A percentile compares a stretch with the other conserved stretches of the same genome.
phyloP scores from a whole-genome alignment of 2,888 invertebrate species.

The Hirtodrosophila duncani region DNA sequence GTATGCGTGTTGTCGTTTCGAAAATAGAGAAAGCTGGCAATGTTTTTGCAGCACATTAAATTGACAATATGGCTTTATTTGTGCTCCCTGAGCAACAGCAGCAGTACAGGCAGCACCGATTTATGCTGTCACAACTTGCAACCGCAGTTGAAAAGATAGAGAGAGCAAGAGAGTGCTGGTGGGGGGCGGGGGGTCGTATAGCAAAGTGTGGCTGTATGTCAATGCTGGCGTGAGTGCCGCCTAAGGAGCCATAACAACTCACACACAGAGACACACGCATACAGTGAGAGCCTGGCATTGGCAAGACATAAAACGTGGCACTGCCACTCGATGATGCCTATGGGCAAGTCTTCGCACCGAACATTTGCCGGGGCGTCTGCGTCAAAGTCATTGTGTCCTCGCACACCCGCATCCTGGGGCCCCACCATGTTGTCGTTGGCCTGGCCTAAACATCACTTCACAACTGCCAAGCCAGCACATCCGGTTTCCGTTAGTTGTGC shows the following conservation, averaged over 20 bases:
- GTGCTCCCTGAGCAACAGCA: constrained; percentile 22
- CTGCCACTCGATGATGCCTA: constrained; percentile 70
- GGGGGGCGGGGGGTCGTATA: constrained; percentile 1
- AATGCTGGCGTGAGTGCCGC: constrained; percentile 40
- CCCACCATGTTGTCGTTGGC: constrained; percentile 11
- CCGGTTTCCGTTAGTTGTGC: constrained; percentile 68
- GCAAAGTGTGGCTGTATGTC: neutral
- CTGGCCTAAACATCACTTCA: constrained; percentile 64
- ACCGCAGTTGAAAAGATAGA: constrained; percentile 6
- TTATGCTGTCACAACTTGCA: constrained; percentile 60
- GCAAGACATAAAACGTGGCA: constrained; percentile 67
- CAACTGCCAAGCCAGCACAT: constrained; percentile 72
- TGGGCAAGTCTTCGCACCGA: constrained; percentile 60
- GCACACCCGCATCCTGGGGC: neutral
- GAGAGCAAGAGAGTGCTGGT: constrained; percentile 1
- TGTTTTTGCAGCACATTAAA: constrained; percentile 62
- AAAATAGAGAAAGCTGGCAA: constrained; percentile 29
- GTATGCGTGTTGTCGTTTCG: constrained; percentile 49
- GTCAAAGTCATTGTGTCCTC: no score
- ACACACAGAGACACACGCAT: constrained; percentile 3
- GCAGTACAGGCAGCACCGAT: constrained; percentile 42
- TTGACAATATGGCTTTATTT: constrained; percentile 67
- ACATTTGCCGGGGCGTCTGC: no score
- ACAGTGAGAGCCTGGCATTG: constrained; percentile 36
- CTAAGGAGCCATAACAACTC: constrained; percentile 50